phyloP scores from a whole-genome alignment of 2,888 invertebrate species.

The Ellobium chinense region DNA sequence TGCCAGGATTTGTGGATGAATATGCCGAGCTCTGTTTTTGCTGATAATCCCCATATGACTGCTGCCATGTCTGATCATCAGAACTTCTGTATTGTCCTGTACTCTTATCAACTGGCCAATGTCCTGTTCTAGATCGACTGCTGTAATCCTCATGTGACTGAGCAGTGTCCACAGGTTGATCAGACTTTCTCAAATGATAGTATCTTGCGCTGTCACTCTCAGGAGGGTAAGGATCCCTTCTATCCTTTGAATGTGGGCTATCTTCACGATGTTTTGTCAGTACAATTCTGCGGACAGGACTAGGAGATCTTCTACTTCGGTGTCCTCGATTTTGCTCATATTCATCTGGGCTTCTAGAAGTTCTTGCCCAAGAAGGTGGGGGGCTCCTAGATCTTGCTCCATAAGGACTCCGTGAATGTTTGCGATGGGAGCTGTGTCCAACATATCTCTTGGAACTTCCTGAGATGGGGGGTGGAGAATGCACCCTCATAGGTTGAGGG shows the following conservation, averaged over 20 bases:
- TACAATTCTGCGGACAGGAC: neutral
- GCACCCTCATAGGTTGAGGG: neutral
- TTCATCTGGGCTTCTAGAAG: slow-evolving; percentile 16
- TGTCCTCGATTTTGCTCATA: neutral
- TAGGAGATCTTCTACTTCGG: slow-evolving; percentile 16
- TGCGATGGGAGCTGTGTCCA: slow-evolving; percentile 6
- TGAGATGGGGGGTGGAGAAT: neutral
- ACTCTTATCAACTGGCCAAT: slow-evolving; percentile 4
- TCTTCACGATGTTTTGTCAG: neutral
- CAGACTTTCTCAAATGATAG: neutral
- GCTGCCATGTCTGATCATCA: slow-evolving; percentile 24
- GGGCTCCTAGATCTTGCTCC: slow-evolving; percentile 17
- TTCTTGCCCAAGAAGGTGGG: neutral
- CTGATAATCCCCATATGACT: slow-evolving; percentile 17
- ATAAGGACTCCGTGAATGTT: neutral
- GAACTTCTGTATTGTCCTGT: neutral
- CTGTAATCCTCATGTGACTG: neutral
- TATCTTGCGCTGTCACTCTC: neutral
- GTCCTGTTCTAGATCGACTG: slow-evolving; percentile 19
- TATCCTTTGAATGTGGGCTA: neutral
- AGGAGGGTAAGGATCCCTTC: neutral
- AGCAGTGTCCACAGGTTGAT: neutral
- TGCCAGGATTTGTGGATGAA: neutral
- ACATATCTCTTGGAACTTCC: neutral
- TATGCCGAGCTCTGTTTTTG: neutral